These are phyloP conservation scores for Nomia melanderi DNA, from an alignment of 1,140 invertebrate species.

Conservation along the genomic window DNA sequence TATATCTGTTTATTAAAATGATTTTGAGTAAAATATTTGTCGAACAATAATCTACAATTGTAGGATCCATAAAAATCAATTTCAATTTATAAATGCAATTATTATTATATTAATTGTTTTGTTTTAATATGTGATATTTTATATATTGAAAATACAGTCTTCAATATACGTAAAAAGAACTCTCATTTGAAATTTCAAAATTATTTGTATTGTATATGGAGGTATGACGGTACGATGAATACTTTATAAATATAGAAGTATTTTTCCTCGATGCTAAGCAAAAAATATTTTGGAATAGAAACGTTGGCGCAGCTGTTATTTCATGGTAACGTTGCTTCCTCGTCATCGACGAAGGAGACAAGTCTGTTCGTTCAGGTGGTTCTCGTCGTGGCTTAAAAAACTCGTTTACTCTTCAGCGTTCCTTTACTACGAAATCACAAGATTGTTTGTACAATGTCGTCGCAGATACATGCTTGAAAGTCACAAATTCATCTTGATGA, in stretches of 20 bases:
- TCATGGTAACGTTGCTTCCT: background rate
- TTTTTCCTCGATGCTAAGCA: conserved; percentile 21
- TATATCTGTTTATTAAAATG: too few species aligned
- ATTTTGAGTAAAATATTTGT: too few species aligned
- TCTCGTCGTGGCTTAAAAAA: conserved; percentile 58
- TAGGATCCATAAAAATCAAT: too few species aligned
- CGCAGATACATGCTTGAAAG: conserved; percentile 45
- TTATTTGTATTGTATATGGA: background rate
- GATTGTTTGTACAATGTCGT: conserved; percentile 58
- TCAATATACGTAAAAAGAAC: background rate
- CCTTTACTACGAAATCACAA: conserved; percentile 34
- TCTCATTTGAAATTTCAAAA: background rate
- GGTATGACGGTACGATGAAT: background rate
- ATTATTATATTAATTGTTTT: too few species aligned
- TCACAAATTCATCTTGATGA: conserved; percentile 56
- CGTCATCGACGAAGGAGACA: conserved; percentile 38
- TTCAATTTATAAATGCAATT: too few species aligned
- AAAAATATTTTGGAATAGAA: conserved; percentile 11
- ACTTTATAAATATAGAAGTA: conserved; percentile 26
- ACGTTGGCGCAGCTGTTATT: conserved; percentile 11
- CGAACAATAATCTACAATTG: too few species aligned
- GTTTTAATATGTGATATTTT: too few species aligned
- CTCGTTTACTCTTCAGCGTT: conserved; percentile 11
- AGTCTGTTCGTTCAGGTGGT: conserved; percentile 48
- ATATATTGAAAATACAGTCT: too few species aligned